Conservation (phyloP, 1,140 invertebrate genomes). For the Daktulosphaira vitifoliae region DNA sequence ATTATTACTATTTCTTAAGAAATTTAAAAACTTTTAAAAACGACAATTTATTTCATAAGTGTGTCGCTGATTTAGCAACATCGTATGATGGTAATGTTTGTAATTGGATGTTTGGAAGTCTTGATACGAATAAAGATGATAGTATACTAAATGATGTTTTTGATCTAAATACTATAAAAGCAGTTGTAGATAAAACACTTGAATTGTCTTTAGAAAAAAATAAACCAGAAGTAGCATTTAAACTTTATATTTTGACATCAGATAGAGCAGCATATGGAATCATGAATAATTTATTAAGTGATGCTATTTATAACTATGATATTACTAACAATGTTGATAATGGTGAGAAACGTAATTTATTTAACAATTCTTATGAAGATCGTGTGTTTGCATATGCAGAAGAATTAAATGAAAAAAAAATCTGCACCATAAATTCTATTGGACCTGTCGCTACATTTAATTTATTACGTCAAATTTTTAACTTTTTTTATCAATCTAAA, state of each 20-base stretch:
- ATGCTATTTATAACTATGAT: conserved; percentile 10
- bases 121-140: not conserved
- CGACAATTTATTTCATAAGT: not conserved
- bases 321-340: not conserved
- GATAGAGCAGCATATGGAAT: not conserved
- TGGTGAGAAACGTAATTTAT: not conserved
- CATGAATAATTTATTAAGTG: conserved; percentile 6
- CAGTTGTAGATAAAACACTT: not conserved
- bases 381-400: not conserved
- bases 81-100: conserved; percentile 23
- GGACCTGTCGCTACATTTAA: conserved; percentile 1
- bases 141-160: not conserved
- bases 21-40: not conserved
- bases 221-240: not conserved
- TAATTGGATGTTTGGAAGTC: conserved; percentile 19
- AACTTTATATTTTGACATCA: not conserved
- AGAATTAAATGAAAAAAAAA: not conserved
- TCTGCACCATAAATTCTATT: not conserved
- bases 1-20: conserved; percentile 22
- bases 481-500: conserved; percentile 7
- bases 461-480: not conserved
- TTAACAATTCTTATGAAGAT: not conserved
- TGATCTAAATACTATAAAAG: not conserved
- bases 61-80: conserved; percentile 11
- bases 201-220: not conserved